Conservation (phyloP, 1,140 invertebrate species). For the Parapsyche elsis region DNA sequence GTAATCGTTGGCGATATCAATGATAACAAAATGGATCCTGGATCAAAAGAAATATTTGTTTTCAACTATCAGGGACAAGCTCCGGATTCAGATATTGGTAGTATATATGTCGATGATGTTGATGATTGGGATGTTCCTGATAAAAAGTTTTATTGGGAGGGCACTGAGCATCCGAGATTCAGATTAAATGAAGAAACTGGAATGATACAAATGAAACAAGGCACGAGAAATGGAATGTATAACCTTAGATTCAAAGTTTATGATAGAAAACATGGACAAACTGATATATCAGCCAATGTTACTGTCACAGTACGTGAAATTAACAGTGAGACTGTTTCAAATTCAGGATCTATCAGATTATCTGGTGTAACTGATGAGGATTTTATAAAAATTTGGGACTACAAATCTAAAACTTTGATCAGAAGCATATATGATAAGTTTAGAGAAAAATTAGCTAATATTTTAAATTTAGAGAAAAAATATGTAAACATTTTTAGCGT, state of each 20-base stretch:
- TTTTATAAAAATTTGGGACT: conserved; percentile 73
- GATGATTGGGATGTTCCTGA: conserved; percentile 81
- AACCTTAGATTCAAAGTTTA: conserved; percentile 73
- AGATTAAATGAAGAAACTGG: conserved; percentile 72
- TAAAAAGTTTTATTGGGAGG: conserved; percentile 75
- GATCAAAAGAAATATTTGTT: conserved; percentile 76
- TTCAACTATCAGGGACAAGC: conserved; percentile 77
- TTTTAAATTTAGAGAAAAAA: conserved; percentile 68
- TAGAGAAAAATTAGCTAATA: conserved; percentile 67
- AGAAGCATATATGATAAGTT: conserved; percentile 69
- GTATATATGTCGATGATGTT: conserved; percentile 76
- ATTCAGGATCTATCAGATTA: conserved; percentile 75
- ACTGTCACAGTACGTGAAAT: conserved; percentile 73
- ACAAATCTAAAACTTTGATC: conserved; percentile 57
- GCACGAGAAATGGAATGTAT: conserved; percentile 71
- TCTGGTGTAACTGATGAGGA: conserved; percentile 74
- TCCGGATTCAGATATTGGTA: conserved; percentile 73
- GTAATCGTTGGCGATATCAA: conserved; percentile 78
- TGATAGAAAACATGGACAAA: conserved; percentile 71
- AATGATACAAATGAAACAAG: conserved; percentile 74
- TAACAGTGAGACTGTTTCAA: conserved; percentile 74
- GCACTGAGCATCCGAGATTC: conserved; percentile 68
- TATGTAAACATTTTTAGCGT: conserved; percentile 79
- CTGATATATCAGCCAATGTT: conserved; percentile 70
- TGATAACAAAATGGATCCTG: conserved; percentile 77